Percentiles rank a stretch among this genome's conserved stretches.
phyloP scores from a whole-genome alignment of 2,113 vertebrate species.

The Rousettus leschenaultii region DNA sequence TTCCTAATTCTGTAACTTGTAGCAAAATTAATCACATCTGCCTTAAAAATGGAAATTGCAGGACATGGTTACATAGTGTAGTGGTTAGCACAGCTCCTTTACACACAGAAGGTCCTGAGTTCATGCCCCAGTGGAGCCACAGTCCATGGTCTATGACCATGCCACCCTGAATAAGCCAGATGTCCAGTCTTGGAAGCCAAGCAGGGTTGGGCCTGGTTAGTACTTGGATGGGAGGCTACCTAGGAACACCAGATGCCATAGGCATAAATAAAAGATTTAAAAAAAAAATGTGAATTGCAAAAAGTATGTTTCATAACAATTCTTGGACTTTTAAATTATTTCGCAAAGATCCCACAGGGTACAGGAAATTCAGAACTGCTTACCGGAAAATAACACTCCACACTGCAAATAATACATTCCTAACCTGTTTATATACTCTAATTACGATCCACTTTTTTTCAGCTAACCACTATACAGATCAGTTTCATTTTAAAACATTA shows the following conservation, averaged over 20 bases:
- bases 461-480: neutral
- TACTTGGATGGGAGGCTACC: too few relatives aligned
- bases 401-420: constrained; percentile 47
- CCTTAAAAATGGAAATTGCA: neutral
- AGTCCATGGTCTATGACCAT: too few relatives aligned
- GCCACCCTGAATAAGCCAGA: too few relatives aligned
- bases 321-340: neutral
- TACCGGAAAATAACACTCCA: constrained; percentile 31
- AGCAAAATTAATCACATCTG: neutral
- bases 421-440: constrained; percentile 13
- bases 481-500: neutral
- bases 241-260: too few relatives aligned
- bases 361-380: constrained; percentile 22
- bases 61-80: too few relatives aligned
- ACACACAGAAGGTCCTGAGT: too few relatives aligned
- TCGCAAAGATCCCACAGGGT: neutral
- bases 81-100: too few relatives aligned
- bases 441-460: neutral
- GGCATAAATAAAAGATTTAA: neutral
- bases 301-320: neutral
- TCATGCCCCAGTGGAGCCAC: too few relatives aligned
- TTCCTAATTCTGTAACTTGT: neutral
- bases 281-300: too few relatives aligned
- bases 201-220: too few relatives aligned
- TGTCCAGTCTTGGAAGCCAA: too few relatives aligned